Evolutionary conservation across 2,888 invertebrate species (phyloP).

Genomic region (Neuroscelio doddi): DNA sequence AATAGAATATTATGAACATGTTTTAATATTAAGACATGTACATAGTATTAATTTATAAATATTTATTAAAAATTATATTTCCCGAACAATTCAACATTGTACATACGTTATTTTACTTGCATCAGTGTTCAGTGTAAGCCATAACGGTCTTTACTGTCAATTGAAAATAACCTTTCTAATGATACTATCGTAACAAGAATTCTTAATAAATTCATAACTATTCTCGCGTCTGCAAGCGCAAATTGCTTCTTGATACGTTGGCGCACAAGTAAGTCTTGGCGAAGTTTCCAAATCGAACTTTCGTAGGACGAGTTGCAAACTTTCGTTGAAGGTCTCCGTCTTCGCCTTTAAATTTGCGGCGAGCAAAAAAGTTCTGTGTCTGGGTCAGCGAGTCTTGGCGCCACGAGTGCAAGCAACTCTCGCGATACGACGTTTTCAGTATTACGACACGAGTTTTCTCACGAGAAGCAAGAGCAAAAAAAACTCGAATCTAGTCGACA

Average conservation of each 20-base stretch:
- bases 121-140: too few species aligned
- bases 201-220: conserved; percentile 31
- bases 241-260: conserved; percentile 19
- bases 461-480: conserved; percentile 13
- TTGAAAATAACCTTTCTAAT: too few species aligned
- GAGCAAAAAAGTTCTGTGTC: conserved; percentile 27
- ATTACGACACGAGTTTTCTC: conserved; percentile 7
- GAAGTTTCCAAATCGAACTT: conserved; percentile 25
- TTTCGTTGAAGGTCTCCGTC: conserved; percentile 15
- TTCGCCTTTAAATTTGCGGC: conserved; percentile 5
- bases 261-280: conserved; percentile 10
- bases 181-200: too few species aligned
- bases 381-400: conserved; percentile 34
- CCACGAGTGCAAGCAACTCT: conserved; percentile 10
- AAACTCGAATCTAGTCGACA: neutral
- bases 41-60: too few species aligned
- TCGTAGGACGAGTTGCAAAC: conserved; percentile 1
- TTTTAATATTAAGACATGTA: too few species aligned
- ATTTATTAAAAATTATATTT: too few species aligned
- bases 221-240: conserved; percentile 13
- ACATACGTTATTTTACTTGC: too few species aligned
- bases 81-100: too few species aligned
- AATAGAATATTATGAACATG: too few species aligned
- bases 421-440: neutral
- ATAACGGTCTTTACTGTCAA: too few species aligned